Conservation (phyloP, 2,113 vertebrate species). For the Dicentrarchus labrax region DNA sequence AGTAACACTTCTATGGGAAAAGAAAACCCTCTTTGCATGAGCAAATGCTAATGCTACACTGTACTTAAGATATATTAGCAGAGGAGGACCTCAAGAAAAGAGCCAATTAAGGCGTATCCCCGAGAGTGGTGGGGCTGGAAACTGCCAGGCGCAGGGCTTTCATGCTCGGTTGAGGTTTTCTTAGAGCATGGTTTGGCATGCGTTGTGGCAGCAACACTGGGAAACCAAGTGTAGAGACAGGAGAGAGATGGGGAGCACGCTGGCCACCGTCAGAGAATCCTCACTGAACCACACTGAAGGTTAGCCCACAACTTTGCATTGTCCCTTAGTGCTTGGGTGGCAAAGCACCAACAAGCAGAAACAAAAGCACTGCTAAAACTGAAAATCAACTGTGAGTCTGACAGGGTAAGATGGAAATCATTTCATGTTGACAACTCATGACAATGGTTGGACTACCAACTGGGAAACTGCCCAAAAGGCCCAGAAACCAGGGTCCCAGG, state of each 20-base stretch:
- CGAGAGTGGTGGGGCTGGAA: not conserved
- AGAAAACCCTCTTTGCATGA: conserved; percentile 31
- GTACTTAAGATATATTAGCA: conserved; percentile 26
- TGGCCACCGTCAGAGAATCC: not conserved
- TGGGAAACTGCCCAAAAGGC: not conserved
- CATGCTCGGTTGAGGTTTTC: not conserved
- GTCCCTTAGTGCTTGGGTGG: not conserved
- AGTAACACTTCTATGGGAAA: conserved; percentile 19
- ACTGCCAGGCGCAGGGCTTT: conserved; percentile 3
- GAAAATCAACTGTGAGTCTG: not conserved
- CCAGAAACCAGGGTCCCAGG: not conserved
- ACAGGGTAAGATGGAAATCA: not conserved
- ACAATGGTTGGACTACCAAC: not conserved
- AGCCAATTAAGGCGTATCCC: conserved; percentile 39
- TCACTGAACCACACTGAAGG: not conserved
- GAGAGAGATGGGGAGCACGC: conserved; percentile 10
- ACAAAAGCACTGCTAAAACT: not conserved
- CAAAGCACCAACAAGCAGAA: not conserved
- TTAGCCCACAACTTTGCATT: not conserved
- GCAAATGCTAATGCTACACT: conserved; percentile 34
- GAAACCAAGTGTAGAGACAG: conserved; percentile 9
- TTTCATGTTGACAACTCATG: not conserved
- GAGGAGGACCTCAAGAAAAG: conserved; percentile 23
- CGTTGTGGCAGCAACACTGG: not conserved
- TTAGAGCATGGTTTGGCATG: conserved; percentile 7